These are phyloP conservation scores for Trypoxylus dichotomus DNA, from an alignment of 1,140 invertebrate genomes.

Conservation along the genomic window DNA sequence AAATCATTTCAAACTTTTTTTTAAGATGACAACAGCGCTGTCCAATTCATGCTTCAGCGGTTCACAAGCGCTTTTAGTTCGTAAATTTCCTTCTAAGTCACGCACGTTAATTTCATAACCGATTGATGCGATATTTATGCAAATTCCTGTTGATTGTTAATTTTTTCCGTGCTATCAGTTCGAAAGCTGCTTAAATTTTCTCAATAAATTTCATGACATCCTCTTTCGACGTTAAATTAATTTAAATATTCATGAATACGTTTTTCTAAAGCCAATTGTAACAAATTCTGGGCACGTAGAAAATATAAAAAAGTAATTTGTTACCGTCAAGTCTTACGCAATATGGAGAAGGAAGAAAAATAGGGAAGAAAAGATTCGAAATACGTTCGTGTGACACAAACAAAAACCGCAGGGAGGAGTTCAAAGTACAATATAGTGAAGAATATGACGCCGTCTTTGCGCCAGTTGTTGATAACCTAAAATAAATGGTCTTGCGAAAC, in stretches of 20 bases:
- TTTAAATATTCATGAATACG: slow-evolving; percentile 16
- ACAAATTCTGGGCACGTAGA: slow-evolving; percentile 13
- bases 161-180: not conserved
- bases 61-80: no score
- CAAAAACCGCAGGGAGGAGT: not conserved
- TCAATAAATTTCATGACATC: not conserved
- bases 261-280: not conserved
- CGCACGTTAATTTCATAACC: not conserved
- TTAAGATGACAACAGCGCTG: no score
- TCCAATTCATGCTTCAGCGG: no score
- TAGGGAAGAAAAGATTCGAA: slow-evolving; percentile 19
- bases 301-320: slow-evolving; percentile 24
- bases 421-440: not conserved
- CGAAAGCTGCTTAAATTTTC: not conserved
- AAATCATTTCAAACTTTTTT: no score
- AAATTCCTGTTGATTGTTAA: slow-evolving; percentile 2
- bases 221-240: not conserved
- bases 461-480: not conserved
- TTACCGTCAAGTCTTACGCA: slow-evolving; percentile 1
- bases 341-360: slow-evolving; percentile 15
- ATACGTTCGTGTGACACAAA: slow-evolving; percentile 13
- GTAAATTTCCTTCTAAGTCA: not conserved
- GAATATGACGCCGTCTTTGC: slow-evolving; percentile 10
- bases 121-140: not conserved
- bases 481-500: not conserved